Evolutionary conservation across 2,888 invertebrate genomes (phyloP).

Genomic region (Drosophila limbata): DNA sequence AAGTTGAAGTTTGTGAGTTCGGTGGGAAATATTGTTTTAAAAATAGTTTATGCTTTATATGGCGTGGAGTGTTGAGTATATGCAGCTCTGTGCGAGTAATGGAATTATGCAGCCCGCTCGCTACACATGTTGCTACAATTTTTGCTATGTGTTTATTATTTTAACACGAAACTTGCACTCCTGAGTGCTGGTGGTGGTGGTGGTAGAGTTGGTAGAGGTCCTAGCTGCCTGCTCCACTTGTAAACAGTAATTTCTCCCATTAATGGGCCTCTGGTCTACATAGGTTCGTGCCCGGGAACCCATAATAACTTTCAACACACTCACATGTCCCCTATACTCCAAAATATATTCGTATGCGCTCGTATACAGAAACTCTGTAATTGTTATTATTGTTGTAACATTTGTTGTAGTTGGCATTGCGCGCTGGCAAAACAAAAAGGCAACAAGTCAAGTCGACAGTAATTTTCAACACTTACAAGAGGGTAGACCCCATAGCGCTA

Average conservation of each 20-base stretch:
- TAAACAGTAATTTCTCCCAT: constrained; percentile 80
- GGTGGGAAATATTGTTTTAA: constrained; percentile 68
- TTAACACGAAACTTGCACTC: constrained; percentile 79
- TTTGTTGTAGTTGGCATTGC: constrained; percentile 49
- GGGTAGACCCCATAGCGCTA: constrained; percentile 44
- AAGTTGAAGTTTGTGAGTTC: constrained; percentile 35
- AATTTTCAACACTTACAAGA: constrained; percentile 78
- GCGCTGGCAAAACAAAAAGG: constrained; percentile 72
- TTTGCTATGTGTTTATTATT: constrained; percentile 80
- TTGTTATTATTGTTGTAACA: constrained; percentile 57
- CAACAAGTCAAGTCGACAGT: constrained; percentile 81
- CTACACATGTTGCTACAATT: constrained; percentile 72
- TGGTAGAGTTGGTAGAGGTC: constrained; percentile 13
- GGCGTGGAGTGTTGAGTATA: constrained; percentile 20
- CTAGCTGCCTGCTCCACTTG: constrained; percentile 62
- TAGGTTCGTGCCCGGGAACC: constrained; percentile 38
- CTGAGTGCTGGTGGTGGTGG: constrained; percentile 25
- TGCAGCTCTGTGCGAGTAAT: constrained; percentile 57
- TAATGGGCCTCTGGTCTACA: constrained; percentile 63
- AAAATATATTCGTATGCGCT: constrained; percentile 14
- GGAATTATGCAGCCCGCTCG: constrained; percentile 65
- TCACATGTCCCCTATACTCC: constrained; percentile 16
- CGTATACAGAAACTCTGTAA: constrained; percentile 28
- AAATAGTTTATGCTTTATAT: constrained; percentile 68
- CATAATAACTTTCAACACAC: constrained; percentile 71